Conservation (phyloP, 2,888 invertebrate species). For the Drosophila niveifrons region DNA sequence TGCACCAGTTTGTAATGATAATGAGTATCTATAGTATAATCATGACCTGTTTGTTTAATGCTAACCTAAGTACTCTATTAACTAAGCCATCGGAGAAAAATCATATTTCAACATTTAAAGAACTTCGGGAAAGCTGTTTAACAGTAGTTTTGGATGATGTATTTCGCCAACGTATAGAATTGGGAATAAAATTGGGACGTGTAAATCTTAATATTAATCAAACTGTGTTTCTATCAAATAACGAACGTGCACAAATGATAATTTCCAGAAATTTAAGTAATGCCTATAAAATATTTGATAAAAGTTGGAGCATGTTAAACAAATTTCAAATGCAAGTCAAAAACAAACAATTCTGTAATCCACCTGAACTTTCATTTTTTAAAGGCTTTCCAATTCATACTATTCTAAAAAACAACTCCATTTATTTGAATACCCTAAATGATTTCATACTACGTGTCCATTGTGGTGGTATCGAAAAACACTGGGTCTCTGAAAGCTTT, state of each 20-base stretch:
- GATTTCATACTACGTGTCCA: background rate
- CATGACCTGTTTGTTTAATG: slow-evolving; percentile 16
- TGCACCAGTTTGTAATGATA: slow-evolving; percentile 5
- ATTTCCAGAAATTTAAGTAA: too few relatives aligned
- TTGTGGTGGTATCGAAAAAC: background rate
- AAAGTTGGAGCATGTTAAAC: too few relatives aligned
- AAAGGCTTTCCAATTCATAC: too few relatives aligned
- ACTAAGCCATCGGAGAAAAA: slow-evolving; percentile 1
- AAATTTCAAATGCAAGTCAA: too few relatives aligned
- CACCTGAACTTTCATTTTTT: background rate
- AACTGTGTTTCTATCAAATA: too few relatives aligned
- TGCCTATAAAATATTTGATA: too few relatives aligned
- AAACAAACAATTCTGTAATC: too few relatives aligned
- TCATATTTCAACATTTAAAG: slow-evolving; percentile 1
- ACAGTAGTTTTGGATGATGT: background rate
- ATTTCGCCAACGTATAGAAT: too few relatives aligned
- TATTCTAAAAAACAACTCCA: too few relatives aligned
- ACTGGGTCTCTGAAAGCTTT: background rate
- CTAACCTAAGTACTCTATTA: slow-evolving; percentile 12
- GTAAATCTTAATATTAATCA: background rate
- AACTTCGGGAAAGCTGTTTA: background rate
- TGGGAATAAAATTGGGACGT: too few relatives aligned
- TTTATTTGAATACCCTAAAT: background rate
- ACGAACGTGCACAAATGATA: too few relatives aligned
- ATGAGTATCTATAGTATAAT: slow-evolving; percentile 13